Evolutionary conservation across 64 coral and sea anemone genomes (phyloP).

Genomic region (Pocillopora verrucosa): DNA sequence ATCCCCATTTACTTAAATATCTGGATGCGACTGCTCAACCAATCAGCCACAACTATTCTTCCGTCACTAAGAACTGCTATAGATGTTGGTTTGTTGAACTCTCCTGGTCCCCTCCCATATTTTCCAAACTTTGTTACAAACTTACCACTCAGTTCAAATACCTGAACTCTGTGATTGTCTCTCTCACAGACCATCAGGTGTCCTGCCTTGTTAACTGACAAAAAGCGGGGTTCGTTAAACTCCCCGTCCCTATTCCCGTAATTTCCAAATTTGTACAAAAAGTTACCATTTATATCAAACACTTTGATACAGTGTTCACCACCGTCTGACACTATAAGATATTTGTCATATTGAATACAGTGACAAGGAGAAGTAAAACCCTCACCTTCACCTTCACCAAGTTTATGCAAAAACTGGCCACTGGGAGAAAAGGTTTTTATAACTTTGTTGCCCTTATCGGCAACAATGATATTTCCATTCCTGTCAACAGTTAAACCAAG

Average conservation of each 20-base stretch:
- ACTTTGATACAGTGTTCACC: not conserved
- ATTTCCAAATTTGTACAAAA: not conserved
- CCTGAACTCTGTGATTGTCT: not conserved
- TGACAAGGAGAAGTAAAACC: not conserved
- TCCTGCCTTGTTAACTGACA: not conserved
- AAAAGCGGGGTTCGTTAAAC: not conserved
- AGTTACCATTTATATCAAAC: not conserved
- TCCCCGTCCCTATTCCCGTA: not conserved
- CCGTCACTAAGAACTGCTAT: conserved; percentile 3
- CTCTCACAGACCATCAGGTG: not conserved
- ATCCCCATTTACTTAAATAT: not conserved
- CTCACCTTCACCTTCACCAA: not conserved
- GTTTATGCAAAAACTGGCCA: not conserved
- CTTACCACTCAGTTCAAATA: not conserved
- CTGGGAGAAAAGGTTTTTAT: not conserved
- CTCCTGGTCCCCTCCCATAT: not conserved
- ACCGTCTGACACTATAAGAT: not conserved
- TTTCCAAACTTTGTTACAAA: not conserved
- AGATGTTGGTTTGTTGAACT: not conserved
- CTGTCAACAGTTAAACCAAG: not conserved
- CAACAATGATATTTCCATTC: not conserved
- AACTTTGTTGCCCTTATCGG: not conserved
- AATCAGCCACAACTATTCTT: not conserved
- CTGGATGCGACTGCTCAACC: not conserved
- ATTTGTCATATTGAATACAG: not conserved